Evolutionary conservation across 2,888 invertebrate species (phyloP).

Genomic region (Pachliopta kotzebuea): DNA sequence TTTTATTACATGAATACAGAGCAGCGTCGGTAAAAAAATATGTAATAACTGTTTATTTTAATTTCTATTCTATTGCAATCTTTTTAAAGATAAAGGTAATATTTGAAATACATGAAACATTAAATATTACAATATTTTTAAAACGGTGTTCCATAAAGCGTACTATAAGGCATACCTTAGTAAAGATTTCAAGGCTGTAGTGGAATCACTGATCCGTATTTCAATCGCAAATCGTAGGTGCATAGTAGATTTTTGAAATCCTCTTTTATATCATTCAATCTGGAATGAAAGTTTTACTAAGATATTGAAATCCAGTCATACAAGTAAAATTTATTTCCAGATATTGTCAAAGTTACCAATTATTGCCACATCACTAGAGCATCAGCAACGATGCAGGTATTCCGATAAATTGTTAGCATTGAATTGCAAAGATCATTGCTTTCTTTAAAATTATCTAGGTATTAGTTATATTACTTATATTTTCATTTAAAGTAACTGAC

Average conservation of each 20-base stretch:
- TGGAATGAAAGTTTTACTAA: constrained; percentile 22
- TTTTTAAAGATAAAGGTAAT: no score
- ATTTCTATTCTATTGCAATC: no score
- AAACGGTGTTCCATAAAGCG: not conserved
- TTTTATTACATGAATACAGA: no score
- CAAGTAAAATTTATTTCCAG: constrained; percentile 26
- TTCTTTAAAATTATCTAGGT: no score
- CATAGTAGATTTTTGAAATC: constrained; percentile 20
- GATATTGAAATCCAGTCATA: constrained; percentile 25
- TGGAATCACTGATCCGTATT: constrained; percentile 27
- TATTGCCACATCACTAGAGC: constrained; percentile 8
- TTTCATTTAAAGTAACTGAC: no score
- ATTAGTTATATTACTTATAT: no score
- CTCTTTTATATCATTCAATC: constrained; percentile 30
- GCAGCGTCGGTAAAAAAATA: no score
- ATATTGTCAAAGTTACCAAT: constrained; percentile 21
- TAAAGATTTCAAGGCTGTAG: constrained; percentile 23
- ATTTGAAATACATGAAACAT: no score
- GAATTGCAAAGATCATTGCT: no score
- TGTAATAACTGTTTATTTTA: no score
- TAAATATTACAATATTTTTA: no score
- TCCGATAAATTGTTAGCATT: not conserved
- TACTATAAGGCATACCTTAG: constrained; percentile 3
- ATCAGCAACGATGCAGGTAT: not conserved
- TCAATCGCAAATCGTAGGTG: constrained; percentile 28